phyloP scores from a whole-genome alignment of 1,140 invertebrate species.

The Magallana ariakensis region DNA sequence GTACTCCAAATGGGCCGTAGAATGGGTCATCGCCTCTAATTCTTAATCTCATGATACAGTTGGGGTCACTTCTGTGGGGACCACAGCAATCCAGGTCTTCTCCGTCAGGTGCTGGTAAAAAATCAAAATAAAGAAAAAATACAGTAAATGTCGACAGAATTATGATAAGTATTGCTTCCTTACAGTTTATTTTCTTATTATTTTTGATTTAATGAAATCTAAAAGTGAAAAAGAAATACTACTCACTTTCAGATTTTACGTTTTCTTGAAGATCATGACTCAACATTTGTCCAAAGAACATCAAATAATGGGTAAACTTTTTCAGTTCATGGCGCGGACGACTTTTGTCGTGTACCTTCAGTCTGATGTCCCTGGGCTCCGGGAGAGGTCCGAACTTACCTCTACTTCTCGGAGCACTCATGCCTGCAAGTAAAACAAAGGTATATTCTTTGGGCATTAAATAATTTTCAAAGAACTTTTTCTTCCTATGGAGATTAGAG shows the following conservation, averaged over 20 bases:
- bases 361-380: neutral
- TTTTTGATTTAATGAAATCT: no score
- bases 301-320: neutral
- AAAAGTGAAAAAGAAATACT: no score
- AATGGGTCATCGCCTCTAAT: neutral
- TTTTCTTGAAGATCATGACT: constrained; percentile 2
- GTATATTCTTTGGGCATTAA: neutral
- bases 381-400: neutral
- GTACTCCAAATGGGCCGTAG: neutral
- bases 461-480: no score
- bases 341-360: neutral
- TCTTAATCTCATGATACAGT: neutral
- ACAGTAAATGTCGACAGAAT: no score
- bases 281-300: neutral
- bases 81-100: constrained; percentile 4
- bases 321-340: neutral
- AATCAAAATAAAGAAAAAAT: neutral
- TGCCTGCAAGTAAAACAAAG: neutral
- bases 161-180: no score
- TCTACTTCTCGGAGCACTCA: neutral
- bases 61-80: neutral
- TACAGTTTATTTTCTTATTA: no score
- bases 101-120: neutral
- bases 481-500: no score
- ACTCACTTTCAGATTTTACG: neutral